Base-by-base conservation (phyloP, 2,113 vertebrate genomes). In the Lasiurus borealis region DNA sequence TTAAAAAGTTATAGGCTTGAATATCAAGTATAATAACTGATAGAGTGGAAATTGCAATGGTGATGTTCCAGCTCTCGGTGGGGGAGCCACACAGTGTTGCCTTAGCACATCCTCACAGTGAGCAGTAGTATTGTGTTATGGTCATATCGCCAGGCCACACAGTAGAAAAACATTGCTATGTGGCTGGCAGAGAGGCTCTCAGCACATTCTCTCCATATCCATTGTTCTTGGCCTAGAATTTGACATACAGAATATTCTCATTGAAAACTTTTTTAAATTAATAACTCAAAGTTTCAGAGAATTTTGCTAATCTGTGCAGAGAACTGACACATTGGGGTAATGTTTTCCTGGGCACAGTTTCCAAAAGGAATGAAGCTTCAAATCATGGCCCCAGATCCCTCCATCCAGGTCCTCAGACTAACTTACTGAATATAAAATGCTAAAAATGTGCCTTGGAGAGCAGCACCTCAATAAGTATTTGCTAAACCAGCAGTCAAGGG, bases 251-350 rank as follows among this genome's bases (percentile, higher is more conserved):
- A 92, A 59, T 4, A 40, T 16, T 44, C 48, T 71, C 57, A 62
- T 25, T 54, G 52, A 40, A 64, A 31, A n/a, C 2, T 34, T 91
- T 91, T 81, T 78, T 13, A 82, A 46, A 85, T 96, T 84, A 54
- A 54, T 21, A 82, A 81, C 9, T 81, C 66, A 57, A 52, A 86
- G 48, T 88, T 71, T 91, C 66, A 59, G 48, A 71, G 87, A 86
- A 40, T 31, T 86, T 8, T 46, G 36, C 31, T 82, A 27, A 23
- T 62, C 59, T 82, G 29, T 48, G 15, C 57, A 89, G 34, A 76
- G 27, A 82, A 82, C 13, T 77, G 52, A 57, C 76, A 36, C 8
- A 86, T 25, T 54, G 36, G 27, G 83, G 69, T 72, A 83, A 57
- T n/a, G 0, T 23, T 77, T 82, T 46, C 13, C 52, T 50, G 85